Base-by-base conservation (phyloP, 2,888 invertebrate genomes). In the Philereme vetulata region DNA sequence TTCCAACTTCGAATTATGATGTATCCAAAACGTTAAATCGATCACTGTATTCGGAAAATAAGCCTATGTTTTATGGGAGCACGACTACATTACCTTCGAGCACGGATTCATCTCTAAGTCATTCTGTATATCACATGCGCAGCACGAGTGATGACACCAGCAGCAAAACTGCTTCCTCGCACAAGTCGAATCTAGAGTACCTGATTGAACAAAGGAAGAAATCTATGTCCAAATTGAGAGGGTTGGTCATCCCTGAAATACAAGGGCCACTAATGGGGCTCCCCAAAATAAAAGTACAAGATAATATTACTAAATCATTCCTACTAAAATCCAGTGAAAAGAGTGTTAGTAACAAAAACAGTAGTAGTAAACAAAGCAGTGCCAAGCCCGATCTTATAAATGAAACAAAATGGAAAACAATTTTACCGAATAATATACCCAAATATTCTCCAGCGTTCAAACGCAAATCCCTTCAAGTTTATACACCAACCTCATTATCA, bases 401-500 rank as follows among this genome's bases (percentile, higher is more conserved):
- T 76, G 90, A 92, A 66, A 78, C 78, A 46, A 89, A 89, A 74
- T 92, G 92, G 92, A 91, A 88, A 78, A 80, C 85, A 4, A 85
- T 84, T 70, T 72, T 88, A 51, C 82, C 89, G 1, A 93, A 87
- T 67, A 95, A 94, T 69, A 86, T 96, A 70, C 96, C 96, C 1
- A 96, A 96, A 87, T 96, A 96, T 89, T 96, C 96, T 2, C 96
- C 96, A 10, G 96, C 96, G 4, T 96, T 96, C 76, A 96, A 96
- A 82, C 89, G 96, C 66, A 96, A 96, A 85, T 94, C 94, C 58
- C 86, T 96, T 50, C 94, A 95, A 72, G 93, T 96, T 1, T 95
- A 95, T 77, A 85, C 88, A 33, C 84, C 91, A 35, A 78, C 82
- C 38, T 85, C 90, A 35, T 70, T 89, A 63, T 92, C 91, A 54